Evolutionary conservation across 1,140 invertebrate genomes (phyloP).

Genomic region (Leptestheria dahalacensis): DNA sequence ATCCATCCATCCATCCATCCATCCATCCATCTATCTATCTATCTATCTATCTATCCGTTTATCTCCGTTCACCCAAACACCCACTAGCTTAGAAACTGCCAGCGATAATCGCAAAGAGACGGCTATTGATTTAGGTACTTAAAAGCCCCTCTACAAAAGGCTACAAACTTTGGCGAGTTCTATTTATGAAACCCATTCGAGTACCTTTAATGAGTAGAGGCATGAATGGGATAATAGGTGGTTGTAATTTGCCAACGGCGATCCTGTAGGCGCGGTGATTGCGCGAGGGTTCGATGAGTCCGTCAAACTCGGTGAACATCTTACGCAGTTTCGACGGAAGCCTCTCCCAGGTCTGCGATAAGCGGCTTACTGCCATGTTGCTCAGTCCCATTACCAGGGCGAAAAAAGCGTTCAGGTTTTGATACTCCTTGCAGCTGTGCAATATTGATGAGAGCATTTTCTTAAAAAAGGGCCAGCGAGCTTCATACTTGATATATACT

Average conservation of each 20-base stretch:
- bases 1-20: no score
- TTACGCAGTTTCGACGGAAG: conserved; percentile 63
- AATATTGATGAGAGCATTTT: not conserved
- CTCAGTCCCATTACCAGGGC: conserved; percentile 73
- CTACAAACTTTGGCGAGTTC: no score
- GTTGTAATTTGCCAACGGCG: conserved; percentile 55
- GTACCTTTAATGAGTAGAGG: conserved; percentile 62
- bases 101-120: no score
- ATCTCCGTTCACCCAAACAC: no score
- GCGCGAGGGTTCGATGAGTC: conserved; percentile 66
- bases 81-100: no score
- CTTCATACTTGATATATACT: no score
- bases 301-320: conserved; percentile 66
- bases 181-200: not conserved
- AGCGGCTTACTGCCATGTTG: conserved; percentile 62
- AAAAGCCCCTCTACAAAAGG: not conserved
- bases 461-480: conserved; percentile 12
- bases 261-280: conserved; percentile 65
- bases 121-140: conserved; percentile 14
- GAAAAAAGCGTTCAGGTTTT: conserved; percentile 72
- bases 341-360: conserved; percentile 71
- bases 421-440: conserved; percentile 43
- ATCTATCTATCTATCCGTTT: no score
- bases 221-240: conserved; percentile 74
- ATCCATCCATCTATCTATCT: no score